Base-by-base conservation (phyloP, 2,888 invertebrate genomes). In the Gymnoscelis rufifasciata region DNA sequence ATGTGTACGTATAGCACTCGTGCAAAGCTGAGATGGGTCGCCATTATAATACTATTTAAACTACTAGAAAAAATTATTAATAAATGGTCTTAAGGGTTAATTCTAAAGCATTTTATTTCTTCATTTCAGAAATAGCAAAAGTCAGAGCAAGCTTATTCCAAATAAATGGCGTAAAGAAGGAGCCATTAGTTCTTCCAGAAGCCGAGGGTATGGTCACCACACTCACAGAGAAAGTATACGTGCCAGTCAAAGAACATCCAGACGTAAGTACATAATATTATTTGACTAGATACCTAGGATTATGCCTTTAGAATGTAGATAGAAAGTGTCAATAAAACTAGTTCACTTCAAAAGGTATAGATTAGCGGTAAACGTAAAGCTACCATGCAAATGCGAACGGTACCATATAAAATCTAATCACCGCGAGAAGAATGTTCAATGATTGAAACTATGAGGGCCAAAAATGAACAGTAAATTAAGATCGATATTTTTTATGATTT, bases 171-270 rank as follows among this genome's bases (percentile, higher is more conserved):
- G 95, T 95, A 58, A 96, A 96, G 86, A 97, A 97, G 83, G 97
- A 98, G 81, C 96, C 97, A 47, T 90, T 97, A 65, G 90, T 95
- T 66, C 89, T 97, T 78, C 97, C 97, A 76, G 97, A 97, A 73
- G 91, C 96, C 54, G 95, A 96, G 68, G 98, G 98, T 60, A 92
- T 94, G 73, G 92, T 96, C 74, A 94, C 95, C 68, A 96, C 97
- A 74, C 92, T 97, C 77, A 97, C 97, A 90, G 99, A 99, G 91
- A 99, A 99, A 93, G 97, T 99, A 74, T 99, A 97, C 90, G 99
- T 99, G 80, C 99, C 99, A 80, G 97, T 98, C 71, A 98, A 98
- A 92, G 98, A 99, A 88, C 97, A 98, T 90, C 99, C 99, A 91
- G 99, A 99, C 90, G 98, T 99, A 90, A 97, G 97, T 96, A 70